Percentiles rank a stretch among this genome's conserved stretches.
Conservation (phyloP, 2,113 vertebrate species). For the Bubalus kerabau region DNA sequence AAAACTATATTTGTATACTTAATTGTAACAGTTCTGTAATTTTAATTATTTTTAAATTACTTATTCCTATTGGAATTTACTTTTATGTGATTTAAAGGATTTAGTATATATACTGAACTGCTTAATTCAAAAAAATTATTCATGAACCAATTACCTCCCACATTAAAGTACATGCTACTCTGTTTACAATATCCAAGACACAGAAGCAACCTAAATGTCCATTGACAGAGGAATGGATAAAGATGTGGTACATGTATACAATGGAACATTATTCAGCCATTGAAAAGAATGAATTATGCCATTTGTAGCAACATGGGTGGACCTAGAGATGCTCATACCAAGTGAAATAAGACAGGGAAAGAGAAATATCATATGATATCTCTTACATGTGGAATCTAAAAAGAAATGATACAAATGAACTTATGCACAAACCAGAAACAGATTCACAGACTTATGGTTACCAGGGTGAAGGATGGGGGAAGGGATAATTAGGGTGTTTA, state of each 20-base stretch:
- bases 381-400: not conserved
- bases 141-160: not conserved
- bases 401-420: not conserved
- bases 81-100: not conserved
- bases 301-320: not conserved
- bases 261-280: not conserved
- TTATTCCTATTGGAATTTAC: not conserved
- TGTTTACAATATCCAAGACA: not conserved
- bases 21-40: not conserved
- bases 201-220: not conserved
- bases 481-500: not conserved
- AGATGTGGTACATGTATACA: not conserved
- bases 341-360: not conserved
- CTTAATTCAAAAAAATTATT: slow-evolving; percentile 4
- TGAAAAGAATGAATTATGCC: not conserved
- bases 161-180: not conserved
- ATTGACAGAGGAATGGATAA: not conserved
- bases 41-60: not conserved
- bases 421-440: not conserved
- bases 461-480: not conserved
- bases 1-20: not conserved
- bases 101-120: not conserved
- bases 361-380: not conserved
- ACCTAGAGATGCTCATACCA: not conserved
- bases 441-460: not conserved